Conservation (phyloP, 2,888 invertebrate genomes). For the Argynnis bischoffii region DNA sequence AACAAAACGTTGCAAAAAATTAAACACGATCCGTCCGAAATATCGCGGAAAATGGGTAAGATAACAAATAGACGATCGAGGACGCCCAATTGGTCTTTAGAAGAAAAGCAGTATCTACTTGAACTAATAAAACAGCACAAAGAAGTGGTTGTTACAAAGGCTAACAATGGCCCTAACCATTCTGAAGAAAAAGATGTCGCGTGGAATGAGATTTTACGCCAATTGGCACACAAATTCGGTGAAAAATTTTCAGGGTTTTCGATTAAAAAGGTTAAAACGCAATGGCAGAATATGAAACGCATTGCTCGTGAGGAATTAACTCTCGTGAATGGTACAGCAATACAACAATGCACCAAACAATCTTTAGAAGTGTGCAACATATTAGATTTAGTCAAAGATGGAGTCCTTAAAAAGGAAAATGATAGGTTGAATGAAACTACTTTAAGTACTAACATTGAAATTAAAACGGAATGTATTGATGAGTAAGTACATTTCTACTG, state of each 20-base stretch:
- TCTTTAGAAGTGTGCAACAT: slow-evolving; percentile 70
- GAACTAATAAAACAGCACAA: slow-evolving; percentile 72
- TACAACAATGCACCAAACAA: slow-evolving; percentile 61
- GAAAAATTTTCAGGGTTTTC: slow-evolving; percentile 68
- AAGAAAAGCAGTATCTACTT: slow-evolving; percentile 74
- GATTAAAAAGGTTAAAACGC: slow-evolving; percentile 75
- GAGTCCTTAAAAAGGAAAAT: slow-evolving; percentile 50
- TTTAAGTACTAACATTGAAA: slow-evolving; percentile 62
- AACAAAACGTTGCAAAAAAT: slow-evolving; percentile 79
- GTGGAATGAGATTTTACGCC: slow-evolving; percentile 71
- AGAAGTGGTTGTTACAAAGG: slow-evolving; percentile 68
- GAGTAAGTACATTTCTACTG: slow-evolving; percentile 59
- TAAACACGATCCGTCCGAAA: slow-evolving; percentile 60
- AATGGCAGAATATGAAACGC: slow-evolving; percentile 80
- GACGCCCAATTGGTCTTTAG: slow-evolving; percentile 75
- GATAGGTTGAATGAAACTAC: slow-evolving; percentile 55
- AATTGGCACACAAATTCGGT: slow-evolving; percentile 64
- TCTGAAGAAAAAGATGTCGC: slow-evolving; percentile 74
- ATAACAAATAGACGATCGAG: slow-evolving; percentile 64
- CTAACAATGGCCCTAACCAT: slow-evolving; percentile 70
- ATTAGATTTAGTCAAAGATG: slow-evolving; percentile 65
- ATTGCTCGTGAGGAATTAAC: slow-evolving; percentile 73
- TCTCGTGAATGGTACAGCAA: slow-evolving; percentile 53
- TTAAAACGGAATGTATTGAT: slow-evolving; percentile 73
- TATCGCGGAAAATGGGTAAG: slow-evolving; percentile 66